A percentile compares a stretch with the other conserved stretches of the same genome.
Conservation (phyloP, 2,797 vertebrate genomes). For the Cacajao melanocephalus region DNA sequence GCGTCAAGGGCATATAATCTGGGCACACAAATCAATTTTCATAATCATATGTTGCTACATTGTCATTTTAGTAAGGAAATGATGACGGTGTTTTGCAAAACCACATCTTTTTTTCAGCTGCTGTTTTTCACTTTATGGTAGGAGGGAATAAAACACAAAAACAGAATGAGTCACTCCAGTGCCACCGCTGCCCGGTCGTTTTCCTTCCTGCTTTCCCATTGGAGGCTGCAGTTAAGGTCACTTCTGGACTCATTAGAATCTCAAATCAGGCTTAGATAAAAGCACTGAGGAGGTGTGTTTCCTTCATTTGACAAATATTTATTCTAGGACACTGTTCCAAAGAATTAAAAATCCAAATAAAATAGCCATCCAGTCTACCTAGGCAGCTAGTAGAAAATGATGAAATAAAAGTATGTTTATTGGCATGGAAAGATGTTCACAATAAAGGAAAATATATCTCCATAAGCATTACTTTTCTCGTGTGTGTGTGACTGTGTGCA, state of each 20-base stretch:
- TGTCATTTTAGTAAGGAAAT: slow-evolving; percentile 66
- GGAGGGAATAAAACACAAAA: slow-evolving; percentile 62
- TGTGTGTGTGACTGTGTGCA: background rate
- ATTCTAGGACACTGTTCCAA: background rate
- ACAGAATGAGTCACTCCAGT: slow-evolving; percentile 65
- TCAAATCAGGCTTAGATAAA: background rate
- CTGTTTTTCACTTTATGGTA: slow-evolving; percentile 65
- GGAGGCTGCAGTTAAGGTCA: background rate
- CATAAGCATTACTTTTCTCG: background rate
- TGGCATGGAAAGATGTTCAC: background rate
- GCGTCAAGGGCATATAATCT: slow-evolving; percentile 43
- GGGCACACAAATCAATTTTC: slow-evolving; percentile 36
- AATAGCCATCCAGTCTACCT: background rate
- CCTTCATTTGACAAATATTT: background rate
- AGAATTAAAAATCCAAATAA: slow-evolving; percentile 34
- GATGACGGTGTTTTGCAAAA: slow-evolving; percentile 61
- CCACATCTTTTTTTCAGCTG: slow-evolving; percentile 57
- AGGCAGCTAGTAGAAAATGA: background rate
- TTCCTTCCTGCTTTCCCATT: slow-evolving; percentile 46
- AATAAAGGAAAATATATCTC: background rate
- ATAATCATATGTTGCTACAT: slow-evolving; percentile 60
- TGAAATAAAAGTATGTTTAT: background rate
- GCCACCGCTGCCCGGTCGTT: background rate
- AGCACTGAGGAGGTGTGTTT: background rate
- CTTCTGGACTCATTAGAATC: background rate